Conservation (phyloP, 2,113 vertebrate genomes). For the Phaethornis superciliosus region DNA sequence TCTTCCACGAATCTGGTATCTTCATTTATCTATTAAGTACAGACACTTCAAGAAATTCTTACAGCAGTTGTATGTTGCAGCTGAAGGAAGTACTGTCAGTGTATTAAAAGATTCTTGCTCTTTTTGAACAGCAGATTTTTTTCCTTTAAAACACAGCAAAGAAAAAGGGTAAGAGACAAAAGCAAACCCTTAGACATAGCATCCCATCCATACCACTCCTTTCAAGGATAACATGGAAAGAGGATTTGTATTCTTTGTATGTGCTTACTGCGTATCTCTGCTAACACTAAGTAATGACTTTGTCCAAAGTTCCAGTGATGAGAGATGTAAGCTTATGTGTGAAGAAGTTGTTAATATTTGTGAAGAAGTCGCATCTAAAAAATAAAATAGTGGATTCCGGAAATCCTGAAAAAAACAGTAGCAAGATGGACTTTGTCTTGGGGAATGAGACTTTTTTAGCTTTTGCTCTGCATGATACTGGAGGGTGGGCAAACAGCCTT, state of each 20-base stretch:
- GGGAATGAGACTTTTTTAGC: not conserved
- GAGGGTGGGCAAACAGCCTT: not conserved
- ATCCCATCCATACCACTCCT: rapidly evolving
- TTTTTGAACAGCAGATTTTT: not conserved
- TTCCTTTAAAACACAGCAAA: not conserved
- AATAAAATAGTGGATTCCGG: not conserved
- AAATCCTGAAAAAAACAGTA: not conserved
- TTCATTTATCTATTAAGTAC: not conserved
- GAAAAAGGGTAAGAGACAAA: not conserved
- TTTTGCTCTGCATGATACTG: not conserved
- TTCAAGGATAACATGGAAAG: not conserved
- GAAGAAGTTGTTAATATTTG: not conserved
- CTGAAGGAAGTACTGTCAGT: not conserved
- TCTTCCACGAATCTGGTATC: not conserved
- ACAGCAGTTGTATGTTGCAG: not conserved
- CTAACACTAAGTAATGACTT: not conserved
- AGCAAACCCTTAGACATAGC: not conserved
- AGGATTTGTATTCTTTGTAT: not conserved
- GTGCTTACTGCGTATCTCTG: not conserved
- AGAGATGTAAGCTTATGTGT: not conserved
- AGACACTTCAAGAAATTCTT: not conserved
- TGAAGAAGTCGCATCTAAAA: not conserved
- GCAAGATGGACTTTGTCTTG: not conserved
- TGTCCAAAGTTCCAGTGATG: no score
- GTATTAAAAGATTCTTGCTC: not conserved